These are phyloP conservation scores for Colinus virginianus DNA, from an alignment of 2,113 vertebrate species.

Conservation along the genomic window DNA sequence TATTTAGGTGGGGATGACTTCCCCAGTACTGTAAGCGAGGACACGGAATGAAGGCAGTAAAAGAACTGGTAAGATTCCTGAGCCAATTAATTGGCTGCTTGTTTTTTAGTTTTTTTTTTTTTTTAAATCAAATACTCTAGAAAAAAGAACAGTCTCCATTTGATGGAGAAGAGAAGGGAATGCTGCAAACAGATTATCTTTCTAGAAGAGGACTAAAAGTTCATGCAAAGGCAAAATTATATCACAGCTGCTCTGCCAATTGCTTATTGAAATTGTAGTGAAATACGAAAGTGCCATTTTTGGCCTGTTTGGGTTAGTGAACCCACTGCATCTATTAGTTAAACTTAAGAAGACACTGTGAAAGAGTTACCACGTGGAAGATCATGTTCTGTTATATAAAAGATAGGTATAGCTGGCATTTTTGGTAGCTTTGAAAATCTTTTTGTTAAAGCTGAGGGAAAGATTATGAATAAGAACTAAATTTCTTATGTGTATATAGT, in stretches of 20 bases:
- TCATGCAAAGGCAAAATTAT: slow-evolving; percentile 12
- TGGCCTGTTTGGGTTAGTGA: slow-evolving; percentile 15
- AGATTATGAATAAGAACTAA: neutral
- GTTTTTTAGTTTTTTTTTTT: neutral
- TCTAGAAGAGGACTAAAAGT: neutral
- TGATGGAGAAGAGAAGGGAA: neutral
- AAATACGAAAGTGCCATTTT: slow-evolving; percentile 49
- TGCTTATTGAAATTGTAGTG: slow-evolving; percentile 20
- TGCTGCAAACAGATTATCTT: slow-evolving; percentile 19
- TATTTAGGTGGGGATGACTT: neutral
- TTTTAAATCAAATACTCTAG: neutral
- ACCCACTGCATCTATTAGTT: slow-evolving; percentile 20
- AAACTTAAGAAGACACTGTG: neutral
- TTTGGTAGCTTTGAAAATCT: neutral
- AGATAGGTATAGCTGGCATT: neutral
- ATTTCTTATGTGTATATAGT: neutral
- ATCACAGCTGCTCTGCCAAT: neutral
- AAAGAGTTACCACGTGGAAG: neutral
- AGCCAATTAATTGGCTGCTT: neutral
- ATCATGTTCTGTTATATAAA: neutral
- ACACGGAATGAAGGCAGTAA: neutral
- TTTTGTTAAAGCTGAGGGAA: neutral
- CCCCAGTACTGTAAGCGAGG: neutral
- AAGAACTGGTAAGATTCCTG: neutral
- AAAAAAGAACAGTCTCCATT: neutral